These are phyloP conservation scores for Oceanodroma tethys DNA, from an alignment of 2,113 vertebrate species.

Conservation along the genomic window DNA sequence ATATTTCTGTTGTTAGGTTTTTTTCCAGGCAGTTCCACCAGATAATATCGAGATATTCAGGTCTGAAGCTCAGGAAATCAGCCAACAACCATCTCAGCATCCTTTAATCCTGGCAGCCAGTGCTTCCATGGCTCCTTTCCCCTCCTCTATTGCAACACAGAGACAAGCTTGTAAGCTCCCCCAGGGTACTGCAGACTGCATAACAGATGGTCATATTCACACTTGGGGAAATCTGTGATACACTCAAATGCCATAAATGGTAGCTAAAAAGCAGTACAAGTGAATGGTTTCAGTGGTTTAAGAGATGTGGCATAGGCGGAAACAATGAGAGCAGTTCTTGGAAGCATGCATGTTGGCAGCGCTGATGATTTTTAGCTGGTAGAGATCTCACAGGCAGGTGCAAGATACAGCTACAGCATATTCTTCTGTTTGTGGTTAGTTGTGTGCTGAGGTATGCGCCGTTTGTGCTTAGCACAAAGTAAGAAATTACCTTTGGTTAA, in stretches of 20 bases:
- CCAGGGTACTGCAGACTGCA: background rate
- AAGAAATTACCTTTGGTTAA: background rate
- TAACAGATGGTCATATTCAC: rapidly evolving
- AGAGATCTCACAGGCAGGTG: background rate
- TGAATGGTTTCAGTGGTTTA: background rate
- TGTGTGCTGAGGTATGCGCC: background rate
- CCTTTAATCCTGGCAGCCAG: background rate
- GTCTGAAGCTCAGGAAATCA: background rate
- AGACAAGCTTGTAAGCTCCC: background rate
- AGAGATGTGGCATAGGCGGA: background rate
- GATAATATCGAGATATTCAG: background rate
- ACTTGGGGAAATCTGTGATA: background rate
- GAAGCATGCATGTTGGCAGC: rapidly evolving
- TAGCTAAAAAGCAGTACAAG: background rate
- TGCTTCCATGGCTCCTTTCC: background rate
- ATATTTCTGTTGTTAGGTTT: background rate
- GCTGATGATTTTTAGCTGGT: background rate
- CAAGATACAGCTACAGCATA: background rate
- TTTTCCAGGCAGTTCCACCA: background rate
- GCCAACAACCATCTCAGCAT: background rate
- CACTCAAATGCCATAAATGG: rapidly evolving
- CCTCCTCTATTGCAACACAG: background rate
- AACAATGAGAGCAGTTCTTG: background rate
- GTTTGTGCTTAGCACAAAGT: background rate
- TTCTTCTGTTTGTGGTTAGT: background rate